These are phyloP conservation scores for Amazona guildingii DNA, from an alignment of 2,113 vertebrate genomes.

Conservation along the genomic window DNA sequence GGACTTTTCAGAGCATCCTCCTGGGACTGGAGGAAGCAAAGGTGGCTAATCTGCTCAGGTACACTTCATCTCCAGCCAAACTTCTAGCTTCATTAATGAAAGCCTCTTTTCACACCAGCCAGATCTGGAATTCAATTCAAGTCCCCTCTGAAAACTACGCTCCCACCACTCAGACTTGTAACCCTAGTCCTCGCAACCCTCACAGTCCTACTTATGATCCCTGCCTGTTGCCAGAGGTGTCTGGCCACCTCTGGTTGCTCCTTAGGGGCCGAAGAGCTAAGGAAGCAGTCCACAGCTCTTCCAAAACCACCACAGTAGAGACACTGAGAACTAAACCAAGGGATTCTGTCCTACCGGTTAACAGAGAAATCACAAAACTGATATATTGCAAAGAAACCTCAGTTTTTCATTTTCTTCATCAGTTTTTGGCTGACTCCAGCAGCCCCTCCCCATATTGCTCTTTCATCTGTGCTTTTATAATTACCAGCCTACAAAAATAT, in stretches of 20 bases:
- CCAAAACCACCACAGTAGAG: background rate
- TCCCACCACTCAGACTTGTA: background rate
- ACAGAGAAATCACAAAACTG: background rate
- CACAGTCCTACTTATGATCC: background rate
- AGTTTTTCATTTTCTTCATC: background rate
- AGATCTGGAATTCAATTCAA: background rate
- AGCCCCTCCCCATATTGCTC: background rate
- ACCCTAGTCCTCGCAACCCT: background rate
- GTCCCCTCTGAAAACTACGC: background rate
- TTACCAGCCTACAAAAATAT: background rate
- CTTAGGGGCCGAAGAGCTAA: background rate
- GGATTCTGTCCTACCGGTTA: background rate
- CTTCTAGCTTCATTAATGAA: background rate
- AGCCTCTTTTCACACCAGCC: background rate
- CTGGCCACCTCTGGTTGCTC: background rate
- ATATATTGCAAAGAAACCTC: background rate
- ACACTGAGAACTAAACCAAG: background rate
- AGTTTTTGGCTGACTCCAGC: background rate
- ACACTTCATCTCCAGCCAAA: background rate
- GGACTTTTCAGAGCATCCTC: background rate
- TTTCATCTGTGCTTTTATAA: background rate
- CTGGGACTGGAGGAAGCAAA: background rate
- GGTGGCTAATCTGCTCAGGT: background rate
- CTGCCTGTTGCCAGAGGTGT: background rate
- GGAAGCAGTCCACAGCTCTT: background rate